Evolutionary conservation across 2,888 invertebrate genomes (phyloP), one percentile per base, ranked within the genome.

Genomic region (Anarsia innoxiella): DNA sequence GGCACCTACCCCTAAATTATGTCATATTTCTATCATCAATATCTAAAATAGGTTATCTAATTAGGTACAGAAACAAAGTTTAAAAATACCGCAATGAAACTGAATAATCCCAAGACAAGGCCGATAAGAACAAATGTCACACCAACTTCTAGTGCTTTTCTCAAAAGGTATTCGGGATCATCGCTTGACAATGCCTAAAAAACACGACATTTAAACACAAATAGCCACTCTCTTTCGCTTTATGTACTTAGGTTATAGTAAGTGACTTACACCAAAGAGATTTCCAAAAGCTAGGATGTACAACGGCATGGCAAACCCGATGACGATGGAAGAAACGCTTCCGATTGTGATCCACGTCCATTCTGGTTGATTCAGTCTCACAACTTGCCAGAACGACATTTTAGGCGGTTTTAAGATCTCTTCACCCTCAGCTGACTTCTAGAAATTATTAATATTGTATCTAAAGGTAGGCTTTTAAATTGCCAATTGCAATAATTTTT

Each of bases 201-300:
- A 31, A n/a, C n/a, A n/a, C n/a, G n/a, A n/a, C n/a, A n/a, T n/a
- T n/a, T n/a, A n/a, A n/a, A n/a, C n/a, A n/a, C n/a, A n/a, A n/a
- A n/a, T n/a, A n/a, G n/a, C n/a, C n/a, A n/a, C n/a, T n/a, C n/a
- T n/a, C n/a, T n/a, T 5, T 19, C 19, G 6, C 19, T 19, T 19
- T 19, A 6, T 19, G 19, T 5, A 19, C 19, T 19, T 6, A 5
- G 19, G 19, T 19, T 9, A 19, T 16, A 23, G 6, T 14, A 10
- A 5, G 2, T 14, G 1, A 25, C 83, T 82, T 78, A 90, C 90
- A 23, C 88, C 88, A 31, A 92, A 62, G 49, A 93, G 88, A 53
- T 90, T 89, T 40, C 93, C 93, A 51, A 93, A 90, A 15, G 93
- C 72, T 6, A 93, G 70, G 0, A 91, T 90, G 55, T 92, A 90